A percentile compares a stretch with the other conserved stretches of the same genome.
Evolutionary conservation across 2,113 vertebrate species (phyloP).

Genomic region (Turdus rufiventris): DNA sequence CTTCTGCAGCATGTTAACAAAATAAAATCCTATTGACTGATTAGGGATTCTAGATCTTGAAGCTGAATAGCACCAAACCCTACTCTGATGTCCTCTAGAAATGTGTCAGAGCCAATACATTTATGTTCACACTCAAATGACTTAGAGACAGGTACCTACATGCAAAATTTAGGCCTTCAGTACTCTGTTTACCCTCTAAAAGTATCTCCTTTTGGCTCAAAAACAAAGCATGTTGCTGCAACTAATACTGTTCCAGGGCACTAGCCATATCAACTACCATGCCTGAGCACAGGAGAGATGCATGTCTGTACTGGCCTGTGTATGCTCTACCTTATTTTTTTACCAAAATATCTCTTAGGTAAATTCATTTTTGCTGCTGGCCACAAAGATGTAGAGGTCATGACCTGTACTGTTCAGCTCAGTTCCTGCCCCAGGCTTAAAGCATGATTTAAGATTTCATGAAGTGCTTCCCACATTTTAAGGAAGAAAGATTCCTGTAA

Average conservation of each 20-base stretch:
- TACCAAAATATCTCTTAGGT: background rate
- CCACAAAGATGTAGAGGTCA: background rate
- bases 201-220: background rate
- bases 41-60: background rate
- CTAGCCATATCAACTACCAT: background rate
- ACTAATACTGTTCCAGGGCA: background rate
- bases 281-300: background rate
- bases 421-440: background rate
- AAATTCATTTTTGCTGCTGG: background rate
- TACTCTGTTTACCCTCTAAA: background rate
- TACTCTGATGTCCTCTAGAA: background rate
- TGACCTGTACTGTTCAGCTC: background rate
- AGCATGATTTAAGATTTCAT: background rate
- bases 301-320: background rate
- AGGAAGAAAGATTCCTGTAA: background rate
- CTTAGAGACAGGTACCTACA: background rate
- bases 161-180: background rate
- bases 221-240: background rate
- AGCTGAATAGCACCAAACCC: background rate
- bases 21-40: background rate
- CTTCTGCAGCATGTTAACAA: background rate
- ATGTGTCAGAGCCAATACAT: background rate
- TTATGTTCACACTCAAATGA: background rate
- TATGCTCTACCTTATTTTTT: background rate
- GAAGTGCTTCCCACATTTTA: background rate